Evolutionary conservation across 2,797 vertebrate genomes (phyloP).

Genomic region (Sebastes nivosus): DNA sequence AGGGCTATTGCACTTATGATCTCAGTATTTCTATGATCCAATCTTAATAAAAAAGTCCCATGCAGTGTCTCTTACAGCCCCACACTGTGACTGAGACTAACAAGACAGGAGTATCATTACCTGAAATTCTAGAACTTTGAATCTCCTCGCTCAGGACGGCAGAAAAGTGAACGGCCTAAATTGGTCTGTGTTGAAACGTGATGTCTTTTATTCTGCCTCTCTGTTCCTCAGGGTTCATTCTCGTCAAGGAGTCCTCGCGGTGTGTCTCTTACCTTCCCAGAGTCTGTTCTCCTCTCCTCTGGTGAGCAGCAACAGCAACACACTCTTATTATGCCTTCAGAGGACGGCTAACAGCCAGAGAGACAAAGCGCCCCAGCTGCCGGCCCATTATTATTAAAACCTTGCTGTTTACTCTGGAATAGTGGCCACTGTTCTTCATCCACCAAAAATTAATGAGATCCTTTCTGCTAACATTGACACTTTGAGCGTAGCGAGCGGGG

Average conservation of each 20-base stretch:
- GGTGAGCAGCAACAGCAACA: not conserved
- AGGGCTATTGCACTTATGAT: not conserved
- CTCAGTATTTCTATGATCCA: not conserved
- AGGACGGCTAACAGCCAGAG: conserved; percentile 18
- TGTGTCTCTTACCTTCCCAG: conserved; percentile 12
- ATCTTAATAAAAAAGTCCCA: not conserved
- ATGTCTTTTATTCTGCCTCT: not conserved
- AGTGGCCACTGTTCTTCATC: conserved; percentile 65
- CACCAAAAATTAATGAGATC: conserved; percentile 73
- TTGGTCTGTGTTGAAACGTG: not conserved
- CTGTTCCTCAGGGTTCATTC: not conserved
- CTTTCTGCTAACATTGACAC: conserved; percentile 74
- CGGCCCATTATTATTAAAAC: conserved; percentile 66
- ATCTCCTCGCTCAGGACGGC: not conserved
- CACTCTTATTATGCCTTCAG: conserved; percentile 25
- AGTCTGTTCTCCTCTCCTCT: not conserved
- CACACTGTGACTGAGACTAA: not conserved
- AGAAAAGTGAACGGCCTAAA: not conserved
- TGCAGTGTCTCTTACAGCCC: not conserved
- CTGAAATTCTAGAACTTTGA: not conserved
- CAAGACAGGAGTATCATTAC: too few species aligned
- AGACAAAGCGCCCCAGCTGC: conserved; percentile 54
- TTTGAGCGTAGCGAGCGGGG: conserved; percentile 33
- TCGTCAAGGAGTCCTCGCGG: not conserved
- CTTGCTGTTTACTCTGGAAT: conserved; percentile 60